These are phyloP conservation scores for Ameiurus melas DNA, from an alignment of 2,113 vertebrate genomes.

Conservation along the genomic window DNA sequence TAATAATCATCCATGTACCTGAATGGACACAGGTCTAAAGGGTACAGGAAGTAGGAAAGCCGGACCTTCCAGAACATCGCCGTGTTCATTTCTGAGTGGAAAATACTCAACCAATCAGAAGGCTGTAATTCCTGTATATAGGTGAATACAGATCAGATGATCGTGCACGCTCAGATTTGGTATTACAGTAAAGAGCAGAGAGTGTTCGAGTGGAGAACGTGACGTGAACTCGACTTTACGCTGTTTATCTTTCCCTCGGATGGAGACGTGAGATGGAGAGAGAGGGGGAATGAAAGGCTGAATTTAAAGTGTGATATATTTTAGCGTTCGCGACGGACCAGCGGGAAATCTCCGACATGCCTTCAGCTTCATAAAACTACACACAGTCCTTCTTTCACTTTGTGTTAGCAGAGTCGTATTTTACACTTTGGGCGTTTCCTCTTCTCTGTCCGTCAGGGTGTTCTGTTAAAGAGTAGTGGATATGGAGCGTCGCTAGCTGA, in stretches of 20 bases:
- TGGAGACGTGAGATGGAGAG: conserved; percentile 50
- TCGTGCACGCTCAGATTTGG: neutral
- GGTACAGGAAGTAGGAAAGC: neutral
- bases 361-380: conserved; percentile 72
- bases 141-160: neutral
- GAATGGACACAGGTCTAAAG: neutral
- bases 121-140: neutral
- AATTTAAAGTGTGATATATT: conserved; percentile 66
- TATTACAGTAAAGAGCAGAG: neutral
- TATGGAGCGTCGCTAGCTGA: neutral
- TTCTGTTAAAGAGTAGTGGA: neutral
- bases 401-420: conserved; percentile 67
- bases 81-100: neutral
- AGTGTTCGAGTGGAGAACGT: no score
- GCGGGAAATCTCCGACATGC: conserved; percentile 68
- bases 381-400: conserved; percentile 65
- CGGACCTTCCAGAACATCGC: neutral
- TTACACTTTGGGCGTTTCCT: conserved; percentile 70
- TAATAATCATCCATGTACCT: neutral
- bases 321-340: conserved; percentile 68
- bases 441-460: neutral
- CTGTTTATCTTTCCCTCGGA: conserved; percentile 67
- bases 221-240: conserved; percentile 61
- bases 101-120: neutral
- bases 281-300: conserved; percentile 64